Base-by-base conservation (phyloP, 2,797 vertebrate species). In the Sebastes hopkinsi region DNA sequence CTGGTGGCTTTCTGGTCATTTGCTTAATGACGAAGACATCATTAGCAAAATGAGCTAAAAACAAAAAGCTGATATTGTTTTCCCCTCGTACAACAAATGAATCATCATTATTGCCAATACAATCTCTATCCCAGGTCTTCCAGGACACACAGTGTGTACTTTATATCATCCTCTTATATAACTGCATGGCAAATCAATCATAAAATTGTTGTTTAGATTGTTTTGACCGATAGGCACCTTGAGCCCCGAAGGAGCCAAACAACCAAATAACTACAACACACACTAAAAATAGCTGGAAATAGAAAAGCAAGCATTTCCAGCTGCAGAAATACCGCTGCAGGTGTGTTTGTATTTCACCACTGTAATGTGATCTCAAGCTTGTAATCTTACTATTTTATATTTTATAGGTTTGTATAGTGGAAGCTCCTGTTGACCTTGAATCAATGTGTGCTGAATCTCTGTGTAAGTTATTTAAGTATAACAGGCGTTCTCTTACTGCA, bases 151-250 rank as follows among this genome's bases (percentile, higher is more conserved):
- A 8, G 38, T 42, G 75, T 77, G 46, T 8, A 34, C 82, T 86
- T 76, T 50, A 80, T 70, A 83, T 75, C 74, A 64, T 66, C 79
- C 72, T 81, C 85, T 92, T 89, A 87, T 89, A 89, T 84, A 84
- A 89, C 77, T 72, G 88, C 87, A 89, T 92, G 92, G 88, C 90
- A 92, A 93, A 94, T 94, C 91, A 89, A 92, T 93, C 87, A 88
- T 79, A 91, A 87, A 92, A 90, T 92, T 89, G 89, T 73, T 84
- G 90, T 87, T 87, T 61, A 84, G 87, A 92, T 92, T 86, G 88
- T 90, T 91, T 89, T 90, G 90, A 89, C 83, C 81, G 89, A 91
- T 88, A 87, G 86, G 50, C 83, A 88, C 84, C 91, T 88, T 77
- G 67, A 92, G 87, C 85, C 88, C 84, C 1, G 55, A 34, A 86